These are phyloP conservation scores for Uria aalge DNA, from an alignment of 2,113 vertebrate genomes.

Conservation along the genomic window DNA sequence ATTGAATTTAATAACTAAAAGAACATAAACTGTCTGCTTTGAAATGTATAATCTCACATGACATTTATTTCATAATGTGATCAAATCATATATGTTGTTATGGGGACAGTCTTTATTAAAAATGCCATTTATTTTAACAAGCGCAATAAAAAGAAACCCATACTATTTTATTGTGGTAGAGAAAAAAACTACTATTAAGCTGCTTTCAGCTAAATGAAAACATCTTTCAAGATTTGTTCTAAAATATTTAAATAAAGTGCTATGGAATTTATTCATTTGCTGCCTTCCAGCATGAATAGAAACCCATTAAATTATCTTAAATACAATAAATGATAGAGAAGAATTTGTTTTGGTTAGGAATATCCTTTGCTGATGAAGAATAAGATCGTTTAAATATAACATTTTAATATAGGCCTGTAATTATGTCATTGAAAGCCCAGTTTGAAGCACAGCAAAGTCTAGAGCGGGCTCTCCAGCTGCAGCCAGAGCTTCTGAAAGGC, in stretches of 20 bases:
- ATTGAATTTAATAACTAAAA: constrained; percentile 77
- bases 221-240: constrained; percentile 72
- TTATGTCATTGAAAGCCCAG: constrained; percentile 24
- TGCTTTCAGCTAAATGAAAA: constrained; percentile 75
- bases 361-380: constrained; percentile 54
- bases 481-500: not conserved
- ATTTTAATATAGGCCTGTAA: constrained; percentile 49
- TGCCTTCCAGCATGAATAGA: constrained; percentile 48
- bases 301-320: constrained; percentile 58
- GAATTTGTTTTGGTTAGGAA: constrained; percentile 55
- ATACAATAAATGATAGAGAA: constrained; percentile 53
- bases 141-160: constrained; percentile 67
- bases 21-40: constrained; percentile 71
- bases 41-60: constrained; percentile 72
- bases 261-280: constrained; percentile 66
- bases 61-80: constrained; percentile 73
- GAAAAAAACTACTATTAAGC: constrained; percentile 72
- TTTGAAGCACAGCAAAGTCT: not conserved
- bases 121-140: constrained; percentile 79
- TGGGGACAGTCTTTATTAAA: constrained; percentile 77
- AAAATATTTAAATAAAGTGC: constrained; percentile 77
- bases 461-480: not conserved
- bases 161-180: constrained; percentile 56
- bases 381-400: constrained; percentile 44
- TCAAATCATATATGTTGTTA: constrained; percentile 72